A percentile compares a stretch with the other conserved stretches of the same genome.
Conservation (phyloP, 2,888 invertebrate genomes). For the Colletes collaris region DNA sequence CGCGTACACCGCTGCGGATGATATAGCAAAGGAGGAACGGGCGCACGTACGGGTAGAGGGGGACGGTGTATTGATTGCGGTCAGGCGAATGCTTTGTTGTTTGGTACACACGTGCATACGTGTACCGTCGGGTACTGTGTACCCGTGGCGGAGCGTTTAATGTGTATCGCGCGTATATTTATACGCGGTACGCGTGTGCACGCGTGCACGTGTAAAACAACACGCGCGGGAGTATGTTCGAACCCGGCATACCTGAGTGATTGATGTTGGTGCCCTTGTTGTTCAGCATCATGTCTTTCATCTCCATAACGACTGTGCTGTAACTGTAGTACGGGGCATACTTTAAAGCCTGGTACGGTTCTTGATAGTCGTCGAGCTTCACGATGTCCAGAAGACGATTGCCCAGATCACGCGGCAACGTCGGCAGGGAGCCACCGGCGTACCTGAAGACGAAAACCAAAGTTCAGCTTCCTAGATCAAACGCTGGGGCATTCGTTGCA, state of each 20-base stretch:
- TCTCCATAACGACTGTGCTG: slow-evolving; percentile 90
- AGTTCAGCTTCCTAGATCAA: no score
- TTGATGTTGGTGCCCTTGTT: slow-evolving; percentile 80
- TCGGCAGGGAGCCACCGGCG: slow-evolving; percentile 80
- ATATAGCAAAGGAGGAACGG: slow-evolving; percentile 71
- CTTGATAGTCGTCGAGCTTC: slow-evolving; percentile 90
- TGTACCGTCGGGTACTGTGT: slow-evolving; percentile 22
- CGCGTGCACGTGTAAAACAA: slow-evolving; percentile 14
- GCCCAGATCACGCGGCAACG: slow-evolving; percentile 83
- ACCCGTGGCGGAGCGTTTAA: slow-evolving; percentile 33
- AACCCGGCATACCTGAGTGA: slow-evolving; percentile 77
- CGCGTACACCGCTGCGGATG: slow-evolving; percentile 79
- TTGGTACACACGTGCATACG: slow-evolving; percentile 53
- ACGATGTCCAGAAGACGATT: slow-evolving; percentile 86
- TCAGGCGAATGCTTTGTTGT: slow-evolving; percentile 74
- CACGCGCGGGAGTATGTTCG: slow-evolving; percentile 37
- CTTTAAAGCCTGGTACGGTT: slow-evolving; percentile 90
- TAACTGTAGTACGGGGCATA: slow-evolving; percentile 91
- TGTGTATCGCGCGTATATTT: slow-evolving; percentile 40
- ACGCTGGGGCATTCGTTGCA: no score
- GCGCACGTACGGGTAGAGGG: slow-evolving; percentile 29
- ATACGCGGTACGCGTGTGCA: slow-evolving; percentile 1
- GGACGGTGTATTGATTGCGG: slow-evolving; percentile 77
- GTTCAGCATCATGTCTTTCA: slow-evolving; percentile 88
- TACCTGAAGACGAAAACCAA: slow-evolving; percentile 70